A percentile compares a stretch with the other conserved stretches of the same genome.
These are phyloP conservation scores for Urophycis tenuis DNA, from an alignment of 2,797 vertebrate genomes.

Conservation along the genomic window DNA sequence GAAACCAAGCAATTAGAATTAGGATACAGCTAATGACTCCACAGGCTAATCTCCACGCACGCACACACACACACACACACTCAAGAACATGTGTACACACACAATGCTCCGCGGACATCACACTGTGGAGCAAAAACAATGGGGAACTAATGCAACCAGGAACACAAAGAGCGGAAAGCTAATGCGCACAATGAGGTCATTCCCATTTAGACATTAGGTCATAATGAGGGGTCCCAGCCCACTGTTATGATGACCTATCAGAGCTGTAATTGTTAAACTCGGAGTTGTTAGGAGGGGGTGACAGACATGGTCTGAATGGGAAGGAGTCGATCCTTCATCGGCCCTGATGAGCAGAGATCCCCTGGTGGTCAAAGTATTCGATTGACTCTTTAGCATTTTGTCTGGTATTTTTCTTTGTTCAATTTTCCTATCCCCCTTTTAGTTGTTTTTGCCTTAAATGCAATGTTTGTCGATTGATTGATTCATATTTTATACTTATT, in stretches of 20 bases:
- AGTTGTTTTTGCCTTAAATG: background rate
- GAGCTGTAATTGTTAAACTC: background rate
- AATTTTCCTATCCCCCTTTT: background rate
- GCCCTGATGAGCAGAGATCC: background rate
- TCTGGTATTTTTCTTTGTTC: background rate
- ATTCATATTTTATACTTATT: too few relatives aligned
- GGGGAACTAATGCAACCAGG: background rate
- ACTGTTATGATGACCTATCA: background rate
- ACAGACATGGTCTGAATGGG: background rate
- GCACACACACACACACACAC: background rate
- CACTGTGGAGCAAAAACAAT: background rate
- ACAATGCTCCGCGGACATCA: background rate
- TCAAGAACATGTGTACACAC: conserved; percentile 3
- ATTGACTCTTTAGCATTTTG: background rate
- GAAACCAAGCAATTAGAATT: conserved; percentile 34
- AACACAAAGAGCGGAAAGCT: background rate
- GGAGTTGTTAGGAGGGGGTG: background rate
- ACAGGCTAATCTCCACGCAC: conserved; percentile 30
- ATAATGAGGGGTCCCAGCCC: background rate
- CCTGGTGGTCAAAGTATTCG: background rate
- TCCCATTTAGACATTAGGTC: background rate
- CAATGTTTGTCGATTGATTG: too few relatives aligned
- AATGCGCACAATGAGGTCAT: background rate
- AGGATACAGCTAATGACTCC: conserved; percentile 26
- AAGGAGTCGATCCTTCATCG: background rate